A percentile compares a stretch with the other conserved stretches of the same genome.
These are phyloP conservation scores for Sitophilus oryzae DNA, from an alignment of 1,140 invertebrate species.

Conservation along the genomic window DNA sequence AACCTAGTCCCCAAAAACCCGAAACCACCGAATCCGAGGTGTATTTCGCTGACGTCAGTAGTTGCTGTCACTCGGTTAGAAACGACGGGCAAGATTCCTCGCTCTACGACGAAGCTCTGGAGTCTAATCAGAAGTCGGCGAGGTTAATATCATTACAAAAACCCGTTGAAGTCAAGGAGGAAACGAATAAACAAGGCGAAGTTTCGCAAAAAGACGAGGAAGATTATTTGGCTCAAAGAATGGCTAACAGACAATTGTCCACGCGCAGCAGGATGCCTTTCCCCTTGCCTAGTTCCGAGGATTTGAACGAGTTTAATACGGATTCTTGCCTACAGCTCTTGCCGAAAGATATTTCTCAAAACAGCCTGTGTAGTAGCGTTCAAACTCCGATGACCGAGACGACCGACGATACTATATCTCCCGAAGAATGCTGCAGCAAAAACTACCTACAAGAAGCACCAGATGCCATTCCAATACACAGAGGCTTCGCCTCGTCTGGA, in stretches of 20 bases:
- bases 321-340: constrained; percentile 42
- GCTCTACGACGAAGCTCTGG: constrained; percentile 44
- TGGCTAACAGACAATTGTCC: constrained; percentile 52
- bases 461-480: constrained; percentile 19
- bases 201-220: constrained; percentile 40
- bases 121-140: constrained; percentile 33
- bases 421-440: constrained; percentile 31
- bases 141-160: constrained; percentile 35
- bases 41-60: constrained; percentile 82
- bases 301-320: constrained; percentile 30
- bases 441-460: constrained; percentile 31
- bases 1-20: constrained; percentile 49
- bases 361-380: constrained; percentile 46
- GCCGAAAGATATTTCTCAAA: constrained; percentile 50
- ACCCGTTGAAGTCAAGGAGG: constrained; percentile 26
- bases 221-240: constrained; percentile 50
- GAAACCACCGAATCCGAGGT: constrained; percentile 68
- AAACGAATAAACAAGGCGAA: constrained; percentile 2
- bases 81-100: constrained; percentile 49
- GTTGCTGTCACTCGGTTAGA: constrained; percentile 69
- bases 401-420: constrained; percentile 39
- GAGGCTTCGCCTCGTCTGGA: constrained; percentile 22
- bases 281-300: constrained; percentile 45
- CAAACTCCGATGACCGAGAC: constrained; percentile 44
- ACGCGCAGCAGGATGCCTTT: constrained; percentile 53